These are phyloP conservation scores for Rhingia rostrata DNA, from an alignment of 2,888 invertebrate species.

Conservation along the genomic window DNA sequence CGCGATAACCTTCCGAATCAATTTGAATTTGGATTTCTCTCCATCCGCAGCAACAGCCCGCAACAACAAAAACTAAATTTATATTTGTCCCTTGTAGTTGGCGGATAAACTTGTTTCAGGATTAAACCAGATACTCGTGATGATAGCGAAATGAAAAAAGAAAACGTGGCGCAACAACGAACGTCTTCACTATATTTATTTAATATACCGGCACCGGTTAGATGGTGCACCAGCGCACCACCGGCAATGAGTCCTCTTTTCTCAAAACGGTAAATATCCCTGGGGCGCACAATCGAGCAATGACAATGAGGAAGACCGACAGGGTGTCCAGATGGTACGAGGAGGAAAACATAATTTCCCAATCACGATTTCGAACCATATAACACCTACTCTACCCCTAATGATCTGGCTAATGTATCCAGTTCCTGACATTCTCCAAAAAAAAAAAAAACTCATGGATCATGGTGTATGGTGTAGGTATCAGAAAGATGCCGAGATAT, in stretches of 20 bases:
- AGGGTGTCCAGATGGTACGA: conserved; percentile 21
- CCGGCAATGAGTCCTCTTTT: conserved; percentile 8
- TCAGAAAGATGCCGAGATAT: conserved; percentile 63
- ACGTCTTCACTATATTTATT: conserved; percentile 56
- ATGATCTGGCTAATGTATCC: conserved; percentile 70
- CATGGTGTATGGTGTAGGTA: conserved; percentile 14
- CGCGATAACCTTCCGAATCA: conserved; percentile 67
- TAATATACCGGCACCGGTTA: conserved; percentile 19
- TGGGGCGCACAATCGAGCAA: conserved; percentile 43
- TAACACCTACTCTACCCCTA: conserved; percentile 72
- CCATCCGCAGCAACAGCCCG: neutral
- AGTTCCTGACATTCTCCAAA: conserved; percentile 64
- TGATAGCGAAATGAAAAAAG: conserved; percentile 43
- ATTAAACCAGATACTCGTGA: conserved; percentile 64
- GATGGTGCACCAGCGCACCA: neutral
- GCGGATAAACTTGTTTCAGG: conserved; percentile 65
- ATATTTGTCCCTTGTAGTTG: conserved; percentile 1
- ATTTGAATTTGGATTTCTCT: conserved; percentile 67
- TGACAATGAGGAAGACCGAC: conserved; percentile 14
- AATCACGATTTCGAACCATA: conserved; percentile 74
- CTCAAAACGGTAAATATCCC: conserved; percentile 52
- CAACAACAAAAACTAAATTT: conserved; percentile 14
- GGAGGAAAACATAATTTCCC: conserved; percentile 63
- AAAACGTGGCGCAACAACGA: conserved; percentile 13
- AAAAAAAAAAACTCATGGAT: neutral